phyloP scores from a whole-genome alignment of 2,888 invertebrate species.

The Salpingus planirostris region DNA sequence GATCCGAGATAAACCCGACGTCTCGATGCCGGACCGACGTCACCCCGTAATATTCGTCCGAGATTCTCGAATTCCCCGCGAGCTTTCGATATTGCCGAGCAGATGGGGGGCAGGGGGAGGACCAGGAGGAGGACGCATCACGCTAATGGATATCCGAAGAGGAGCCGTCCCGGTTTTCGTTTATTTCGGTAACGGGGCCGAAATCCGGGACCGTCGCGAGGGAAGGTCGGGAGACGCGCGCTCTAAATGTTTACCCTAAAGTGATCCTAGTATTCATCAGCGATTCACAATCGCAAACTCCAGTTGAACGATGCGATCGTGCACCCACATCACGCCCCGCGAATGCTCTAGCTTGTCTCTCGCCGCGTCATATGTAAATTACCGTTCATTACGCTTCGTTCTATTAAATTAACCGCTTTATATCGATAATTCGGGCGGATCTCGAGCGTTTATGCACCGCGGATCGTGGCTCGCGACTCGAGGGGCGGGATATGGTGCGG shows the following conservation, averaged over 20 bases:
- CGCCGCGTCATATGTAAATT: conserved; percentile 17
- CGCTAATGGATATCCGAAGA: conserved; percentile 25
- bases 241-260: conserved; percentile 13
- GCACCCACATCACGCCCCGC: conserved; percentile 14
- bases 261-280: conserved; percentile 10
- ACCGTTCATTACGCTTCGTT: conserved; percentile 15
- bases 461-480: no score
- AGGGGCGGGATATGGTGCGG: no score
- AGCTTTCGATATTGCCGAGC: conserved; percentile 16
- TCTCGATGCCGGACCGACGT: conserved; percentile 7
- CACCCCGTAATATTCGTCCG: conserved; percentile 11
- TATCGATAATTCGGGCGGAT: conserved; percentile 14
- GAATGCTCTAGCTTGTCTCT: conserved; percentile 12
- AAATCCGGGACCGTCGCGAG: no score
- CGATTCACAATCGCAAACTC: conserved; percentile 10
- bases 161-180: conserved; percentile 18
- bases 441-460: conserved; percentile 11
- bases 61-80: no score
- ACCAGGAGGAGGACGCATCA: conserved; percentile 22
- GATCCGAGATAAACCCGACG: conserved; percentile 26
- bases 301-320: conserved; percentile 10
- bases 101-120: no score
- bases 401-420: conserved; percentile 16
- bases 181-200: conserved; percentile 9
- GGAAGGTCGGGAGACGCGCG: no score